These are phyloP conservation scores for Octomys mimax DNA, from an alignment of 2,797 vertebrate genomes.

Conservation along the genomic window DNA sequence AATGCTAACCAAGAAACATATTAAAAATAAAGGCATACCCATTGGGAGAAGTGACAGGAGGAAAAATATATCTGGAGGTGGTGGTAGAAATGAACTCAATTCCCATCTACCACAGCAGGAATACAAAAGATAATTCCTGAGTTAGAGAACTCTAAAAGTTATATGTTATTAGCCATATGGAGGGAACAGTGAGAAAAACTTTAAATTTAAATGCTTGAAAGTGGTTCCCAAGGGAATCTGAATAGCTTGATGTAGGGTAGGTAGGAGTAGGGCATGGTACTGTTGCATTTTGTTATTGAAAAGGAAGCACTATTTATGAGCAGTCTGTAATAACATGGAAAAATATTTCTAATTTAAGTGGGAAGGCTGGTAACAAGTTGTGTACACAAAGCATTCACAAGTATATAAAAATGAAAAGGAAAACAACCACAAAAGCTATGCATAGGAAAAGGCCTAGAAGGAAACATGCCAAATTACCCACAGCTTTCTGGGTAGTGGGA, in stretches of 20 bases:
- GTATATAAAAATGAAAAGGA: conserved; percentile 60
- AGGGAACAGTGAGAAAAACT: neutral
- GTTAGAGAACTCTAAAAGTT: conserved; percentile 1
- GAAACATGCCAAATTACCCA: conserved; percentile 72
- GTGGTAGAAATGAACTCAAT: neutral
- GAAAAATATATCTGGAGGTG: neutral
- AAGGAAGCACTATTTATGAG: conserved; percentile 59
- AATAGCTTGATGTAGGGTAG: neutral
- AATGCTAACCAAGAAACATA: neutral
- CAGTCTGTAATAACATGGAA: conserved; percentile 61
- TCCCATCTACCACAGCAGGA: neutral
- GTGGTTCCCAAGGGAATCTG: neutral
- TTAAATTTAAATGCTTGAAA: conserved; percentile 3
- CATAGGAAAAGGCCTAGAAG: conserved; percentile 36
- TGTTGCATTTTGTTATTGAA: conserved; percentile 17
- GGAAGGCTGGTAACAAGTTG: conserved; percentile 74
- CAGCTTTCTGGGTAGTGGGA: conserved; percentile 67
- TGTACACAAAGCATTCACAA: conserved; percentile 75
- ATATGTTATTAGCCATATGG: neutral
- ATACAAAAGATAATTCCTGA: neutral
- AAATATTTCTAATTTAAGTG: conserved; percentile 80
- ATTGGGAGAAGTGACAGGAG: neutral
- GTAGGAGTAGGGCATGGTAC: neutral
- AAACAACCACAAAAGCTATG: conserved; percentile 65
- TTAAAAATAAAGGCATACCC: neutral